Percentiles rank a stretch among this genome's conserved stretches.
These are phyloP conservation scores for Nycticorax nycticorax DNA, from an alignment of 2,113 vertebrate genomes.

Conservation along the genomic window DNA sequence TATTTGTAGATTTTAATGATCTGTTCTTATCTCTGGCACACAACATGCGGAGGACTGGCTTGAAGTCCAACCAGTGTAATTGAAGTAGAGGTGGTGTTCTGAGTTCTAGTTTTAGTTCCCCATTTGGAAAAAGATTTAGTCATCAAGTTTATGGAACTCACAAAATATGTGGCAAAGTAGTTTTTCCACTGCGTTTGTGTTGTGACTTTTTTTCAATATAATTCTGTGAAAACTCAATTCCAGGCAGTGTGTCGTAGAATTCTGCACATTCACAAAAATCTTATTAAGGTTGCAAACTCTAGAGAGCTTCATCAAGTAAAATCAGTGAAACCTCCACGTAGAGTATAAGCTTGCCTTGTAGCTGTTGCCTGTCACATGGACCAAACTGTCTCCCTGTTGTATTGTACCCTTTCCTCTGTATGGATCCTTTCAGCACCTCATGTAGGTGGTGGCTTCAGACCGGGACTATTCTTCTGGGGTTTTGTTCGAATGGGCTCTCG, in stretches of 20 bases:
- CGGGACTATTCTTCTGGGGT: not conserved
- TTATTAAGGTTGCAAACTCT: not conserved
- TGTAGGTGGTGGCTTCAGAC: not conserved
- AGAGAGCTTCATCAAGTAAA: not conserved
- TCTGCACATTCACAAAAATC: not conserved
- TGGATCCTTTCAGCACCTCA: not conserved
- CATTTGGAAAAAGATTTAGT: not conserved
- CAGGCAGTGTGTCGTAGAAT: not conserved
- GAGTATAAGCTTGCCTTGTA: not conserved
- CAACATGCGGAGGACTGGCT: not conserved
- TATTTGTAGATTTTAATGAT: not conserved
- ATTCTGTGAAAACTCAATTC: not conserved
- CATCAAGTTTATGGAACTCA: conserved; percentile 10
- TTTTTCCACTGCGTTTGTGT: not conserved
- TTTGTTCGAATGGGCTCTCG: not conserved
- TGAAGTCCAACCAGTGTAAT: not conserved
- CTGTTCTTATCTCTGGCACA: not conserved
- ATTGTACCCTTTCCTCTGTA: not conserved
- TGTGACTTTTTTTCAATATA: not conserved
- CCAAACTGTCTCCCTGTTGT: not conserved
- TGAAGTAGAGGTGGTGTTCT: not conserved
- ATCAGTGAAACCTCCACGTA: not conserved
- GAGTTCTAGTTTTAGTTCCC: not conserved
- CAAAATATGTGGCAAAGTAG: not conserved
- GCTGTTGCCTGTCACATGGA: not conserved